Base-by-base conservation (phyloP, 2,888 invertebrate species). In the Eilema griseolum region DNA sequence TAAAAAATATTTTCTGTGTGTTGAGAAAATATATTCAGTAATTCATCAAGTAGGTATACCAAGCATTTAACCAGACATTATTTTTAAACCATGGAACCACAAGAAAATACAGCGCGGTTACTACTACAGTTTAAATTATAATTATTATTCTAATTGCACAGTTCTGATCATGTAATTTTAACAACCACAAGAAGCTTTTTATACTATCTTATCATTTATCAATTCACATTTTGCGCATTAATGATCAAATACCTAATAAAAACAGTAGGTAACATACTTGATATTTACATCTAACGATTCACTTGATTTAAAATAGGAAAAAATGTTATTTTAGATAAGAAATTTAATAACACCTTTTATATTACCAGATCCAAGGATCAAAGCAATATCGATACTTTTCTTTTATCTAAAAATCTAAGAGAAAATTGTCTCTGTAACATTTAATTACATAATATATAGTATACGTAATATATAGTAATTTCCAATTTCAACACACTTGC, bases 191-290 rank as follows among this genome's bases (percentile, higher is more conserved):
- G 52, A n/a, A 52, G 20, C 52, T 46, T 7, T 52, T 10, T 52
- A 52, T 52, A 10, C 7, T n/a, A 52, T n/a, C 52, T n/a, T n/a
- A 52, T 52, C 52, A 52, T 52, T 52, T 52, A 52, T 52, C 52
- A n/a, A 52, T 52, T 52, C 52, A 52, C n/a, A 52, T n/a, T 46
- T 52, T 52, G 52, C n/a, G 52, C 52, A n/a, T 52, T 52, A n/a
- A n/a, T 1, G n/a, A 52, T 52, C n/a, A 52, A 52, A n/a, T n/a
- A n/a, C n/a, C n/a, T 46, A 46, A 20, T 46, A 46, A 20, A 46
- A 46, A 46, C n/a, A 46, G 20, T n/a, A n/a, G n/a, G n/a, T 52
- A 52, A 52, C 52, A 20, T 52, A 46, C 46, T 46, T 46, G 20
- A 7, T 46, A 46, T 46, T 46, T 46, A 20, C 46, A 20, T 20